Evolutionary conservation across 2,113 vertebrate species (phyloP), one percentile per base, ranked within the genome.

Genomic region (Lophotis ruficrista): DNA sequence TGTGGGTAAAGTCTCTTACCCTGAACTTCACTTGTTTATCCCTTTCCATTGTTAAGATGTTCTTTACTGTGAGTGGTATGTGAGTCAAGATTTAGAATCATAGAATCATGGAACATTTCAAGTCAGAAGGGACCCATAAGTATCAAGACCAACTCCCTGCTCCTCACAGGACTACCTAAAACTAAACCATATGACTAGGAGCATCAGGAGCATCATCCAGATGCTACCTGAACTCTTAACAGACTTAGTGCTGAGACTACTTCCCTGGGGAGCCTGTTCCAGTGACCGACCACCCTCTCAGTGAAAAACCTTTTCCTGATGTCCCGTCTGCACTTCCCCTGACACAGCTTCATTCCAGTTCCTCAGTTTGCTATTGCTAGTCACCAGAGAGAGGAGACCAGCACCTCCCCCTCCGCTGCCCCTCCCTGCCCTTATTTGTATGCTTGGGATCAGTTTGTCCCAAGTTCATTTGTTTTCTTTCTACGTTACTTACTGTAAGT

Each of bases 311-410:
- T 68, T 68, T 45, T 60, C 64, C 54, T 37, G 4, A n/a, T n/a
- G 6, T 23, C 45, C 9, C n/a, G 0, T 11, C 24, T 48, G 12
- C 91, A 31, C 51, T 60, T 54, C 13, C 8, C 6, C 31, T 51
- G 24, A 41, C 0, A 1, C 28, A 65, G 28, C 27, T 38, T 60
- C 22, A 12, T 66, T 66, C 33, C 6, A 2, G 51, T 82, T 60
- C 22, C 28, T 16, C 2, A 43, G 1, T 31, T 10, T 51, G 18
- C 33, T 16, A 0, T 50, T 0, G 0, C 21, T 84, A 35, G 5
- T 35, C 12, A 64, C 38, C 8, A 30, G 43, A 54, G 35, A 72
- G 27, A 54, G 33, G 28, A 84, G 15, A 31, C 14, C 37, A 76
- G 12, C 6, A 61, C 11, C 10, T 43, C 4, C 8, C 10, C 14